A percentile compares a stretch with the other conserved stretches of the same genome.
Conservation (phyloP, 92 coral and sea anemone genomes). For the Meandrina meandrites region DNA sequence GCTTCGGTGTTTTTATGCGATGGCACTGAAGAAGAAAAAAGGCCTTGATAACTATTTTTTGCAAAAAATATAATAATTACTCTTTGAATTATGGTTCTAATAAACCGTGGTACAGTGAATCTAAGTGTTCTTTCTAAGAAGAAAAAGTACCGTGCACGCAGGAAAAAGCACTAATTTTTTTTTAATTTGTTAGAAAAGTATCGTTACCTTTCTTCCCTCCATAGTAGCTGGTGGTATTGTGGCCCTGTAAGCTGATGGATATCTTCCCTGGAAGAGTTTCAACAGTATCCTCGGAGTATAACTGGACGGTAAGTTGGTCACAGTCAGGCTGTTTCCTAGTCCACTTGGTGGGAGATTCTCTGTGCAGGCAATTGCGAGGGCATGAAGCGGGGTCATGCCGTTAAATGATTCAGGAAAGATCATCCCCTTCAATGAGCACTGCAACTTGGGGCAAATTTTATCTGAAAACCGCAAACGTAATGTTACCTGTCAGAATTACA, state of each 20-base stretch:
- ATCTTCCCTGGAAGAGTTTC: conserved; percentile 82
- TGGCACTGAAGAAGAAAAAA: conserved; percentile 40
- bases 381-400: conserved; percentile 85
- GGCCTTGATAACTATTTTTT: not conserved
- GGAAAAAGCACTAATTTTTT: not conserved
- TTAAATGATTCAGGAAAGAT: conserved; percentile 67
- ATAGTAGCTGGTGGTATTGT: conserved; percentile 75
- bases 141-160: not conserved
- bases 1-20: conserved; percentile 68
- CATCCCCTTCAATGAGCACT: conserved; percentile 64
- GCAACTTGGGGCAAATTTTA: conserved; percentile 30
- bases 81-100: not conserved
- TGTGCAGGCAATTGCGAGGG: conserved; percentile 75
- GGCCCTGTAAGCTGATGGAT: conserved; percentile 93
- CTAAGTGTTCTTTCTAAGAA: not conserved
- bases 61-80: not conserved
- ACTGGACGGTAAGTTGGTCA: conserved; percentile 82
- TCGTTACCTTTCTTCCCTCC: conserved; percentile 41
- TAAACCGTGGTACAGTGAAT: not conserved
- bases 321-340: conserved; percentile 85
- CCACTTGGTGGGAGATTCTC: conserved; percentile 85
- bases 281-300: conserved; percentile 88
- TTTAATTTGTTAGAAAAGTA: not conserved
- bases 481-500: not conserved
- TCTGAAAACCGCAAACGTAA: not conserved